Base-by-base conservation (phyloP, 1,140 invertebrate genomes). In the Dolichoris vasculosae region DNA sequence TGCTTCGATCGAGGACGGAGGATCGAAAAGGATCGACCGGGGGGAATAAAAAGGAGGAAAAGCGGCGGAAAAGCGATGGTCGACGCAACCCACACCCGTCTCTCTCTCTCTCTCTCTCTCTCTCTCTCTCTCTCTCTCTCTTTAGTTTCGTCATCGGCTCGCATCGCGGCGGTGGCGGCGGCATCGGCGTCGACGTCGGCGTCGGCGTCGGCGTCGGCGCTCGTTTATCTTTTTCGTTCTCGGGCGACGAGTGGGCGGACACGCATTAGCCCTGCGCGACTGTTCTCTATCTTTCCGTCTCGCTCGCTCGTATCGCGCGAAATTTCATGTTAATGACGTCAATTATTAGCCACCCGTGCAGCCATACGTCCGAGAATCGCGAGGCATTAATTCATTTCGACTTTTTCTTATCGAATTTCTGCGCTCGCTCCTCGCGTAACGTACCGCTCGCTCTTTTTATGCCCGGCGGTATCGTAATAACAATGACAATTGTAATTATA, bases 241-340 rank as follows among this genome's bases (percentile, higher is more conserved):
- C 73, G 71, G 73, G 48, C 46, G 76, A 46, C 38, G 82, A 88
- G 88, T 88, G 87, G 87, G 87, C 87, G 88, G 88, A 85, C 75
- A 85, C 84, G 86, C 64, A 81, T 69, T 75, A 79, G 35, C 51
- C 35, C 38, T n/a, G 38, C 30, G 17, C 67, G 38, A 38, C 13
- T 40, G 48, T 64, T 83, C 48, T 83, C 82, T 77, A 71, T 83
- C 82, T 83, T 73, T 35, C 80, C 38, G 1, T 71, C 67, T 67
- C 43, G 20, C 48, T 40, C 63, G 20, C 55, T 26, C 55, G 20
- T 32, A n/a, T 43, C 59, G 55, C 23, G 59, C 55, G 55, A 78
- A 78, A 78, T 59, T 77, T 78, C 76, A 78, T 40, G 30, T 63
- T 78, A 78, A 78, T 78, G 48, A 63, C 76, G 76, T 78, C 76